phyloP scores from a whole-genome alignment of 2,113 vertebrate genomes.

The Bufo bufo region DNA sequence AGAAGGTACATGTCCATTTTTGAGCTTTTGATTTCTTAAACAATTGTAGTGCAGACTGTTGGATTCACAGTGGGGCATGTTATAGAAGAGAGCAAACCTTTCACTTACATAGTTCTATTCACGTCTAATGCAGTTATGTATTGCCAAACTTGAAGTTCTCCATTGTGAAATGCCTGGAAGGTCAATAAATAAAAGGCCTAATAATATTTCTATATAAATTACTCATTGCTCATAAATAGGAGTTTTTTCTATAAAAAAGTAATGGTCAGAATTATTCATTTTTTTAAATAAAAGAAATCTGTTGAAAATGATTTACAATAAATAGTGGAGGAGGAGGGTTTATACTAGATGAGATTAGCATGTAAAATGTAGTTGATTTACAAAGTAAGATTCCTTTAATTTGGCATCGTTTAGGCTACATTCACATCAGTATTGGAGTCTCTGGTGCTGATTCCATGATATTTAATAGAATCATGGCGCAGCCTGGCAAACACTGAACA shows the following conservation, averaged over 20 bases:
- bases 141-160: not conserved
- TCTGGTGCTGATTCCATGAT: not conserved
- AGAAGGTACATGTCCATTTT: constrained; percentile 46
- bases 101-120: not conserved
- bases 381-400: not conserved
- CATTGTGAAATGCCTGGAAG: not conserved
- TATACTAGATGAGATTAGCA: not conserved
- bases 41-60: constrained; percentile 33
- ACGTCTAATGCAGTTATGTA: not conserved
- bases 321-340: not conserved
- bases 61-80: constrained; percentile 45
- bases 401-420: not conserved
- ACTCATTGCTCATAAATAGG: not conserved
- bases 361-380: not conserved
- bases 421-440: not conserved
- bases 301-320: not conserved
- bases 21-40: constrained; percentile 14
- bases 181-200: not conserved
- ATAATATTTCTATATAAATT: constrained; percentile 26
- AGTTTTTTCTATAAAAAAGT: not conserved
- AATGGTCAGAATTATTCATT: not conserved
- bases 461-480: not conserved
- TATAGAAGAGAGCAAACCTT: constrained; percentile 28
- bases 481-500: too few relatives aligned
- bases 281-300: not conserved